Base-by-base conservation (phyloP, 1,140 invertebrate species). In the Tetragnatha versicolor region DNA sequence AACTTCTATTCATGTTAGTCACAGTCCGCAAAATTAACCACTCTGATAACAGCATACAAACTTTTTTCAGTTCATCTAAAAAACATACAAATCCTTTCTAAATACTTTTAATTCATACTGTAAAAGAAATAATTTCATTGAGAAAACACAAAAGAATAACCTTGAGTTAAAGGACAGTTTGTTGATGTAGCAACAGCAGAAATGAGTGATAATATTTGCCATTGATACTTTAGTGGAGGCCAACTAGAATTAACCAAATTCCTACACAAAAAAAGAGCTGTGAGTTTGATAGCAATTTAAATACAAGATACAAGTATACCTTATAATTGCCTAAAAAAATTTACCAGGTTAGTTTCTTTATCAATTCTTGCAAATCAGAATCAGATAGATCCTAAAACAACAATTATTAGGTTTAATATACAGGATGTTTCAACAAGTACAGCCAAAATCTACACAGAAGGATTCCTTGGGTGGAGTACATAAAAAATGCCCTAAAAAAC, bases 121-220 rank as follows among this genome's bases (percentile, higher is more conserved):
- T n/a, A n/a, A n/a, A n/a, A n/a, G n/a, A n/a, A n/a, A n/a, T n/a
- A n/a, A n/a, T n/a, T n/a, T n/a, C n/a, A n/a, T n/a, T n/a, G n/a
- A n/a, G n/a, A n/a, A n/a, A n/a, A n/a, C n/a, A n/a, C 10, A 47
- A 9, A 25, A 53, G 20, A 22, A 3, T 10, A 47, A 73, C 69
- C 69, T 73, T 73, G 69, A 1, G 39, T 73, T 20, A 73, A 25
- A 27, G 69, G 69, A 60, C 35, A 37, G 17, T 75, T 63, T 51
- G 42, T 3, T 22, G 58, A 47, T 6, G 45, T 22, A 6, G 27
- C 35, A 49, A 27, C 55, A 10, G 55, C 55, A 12, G 60, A 65
- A 2, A 77, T 9, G 66, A 77, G 66, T 10, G 33, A 22, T 9
- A 66, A 77, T 3, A 66, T 33, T 5, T 53, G 29, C 22, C 60